phyloP scores from a whole-genome alignment of 2,797 vertebrate species.

The Zenarchopterus dispar region DNA sequence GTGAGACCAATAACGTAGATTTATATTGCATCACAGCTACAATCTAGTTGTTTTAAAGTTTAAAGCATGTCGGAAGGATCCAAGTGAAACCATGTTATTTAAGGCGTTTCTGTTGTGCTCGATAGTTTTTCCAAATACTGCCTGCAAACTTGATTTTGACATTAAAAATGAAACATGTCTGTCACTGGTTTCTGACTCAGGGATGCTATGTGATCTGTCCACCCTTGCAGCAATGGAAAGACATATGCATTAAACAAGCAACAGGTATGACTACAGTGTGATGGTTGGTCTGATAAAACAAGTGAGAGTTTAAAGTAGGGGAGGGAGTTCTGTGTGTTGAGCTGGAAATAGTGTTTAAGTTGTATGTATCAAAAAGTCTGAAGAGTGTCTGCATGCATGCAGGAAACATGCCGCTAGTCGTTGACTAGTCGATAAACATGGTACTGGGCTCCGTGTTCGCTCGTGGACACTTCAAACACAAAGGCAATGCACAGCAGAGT shows the following conservation, averaged over 20 bases:
- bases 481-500: conserved; percentile 96
- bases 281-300: conserved; percentile 68
- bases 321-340: conserved; percentile 46
- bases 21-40: conserved; percentile 3
- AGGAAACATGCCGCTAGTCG: conserved; percentile 83
- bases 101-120: conserved; percentile 2
- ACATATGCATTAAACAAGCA: conserved; percentile 32
- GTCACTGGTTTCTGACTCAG: not conserved
- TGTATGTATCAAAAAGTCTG: conserved; percentile 56
- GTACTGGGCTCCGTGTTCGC: conserved; percentile 95
- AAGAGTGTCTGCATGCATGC: conserved; percentile 62
- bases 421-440: conserved; percentile 95
- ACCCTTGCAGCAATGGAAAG: conserved; percentile 19
- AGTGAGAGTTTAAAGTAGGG: conserved; percentile 34
- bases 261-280: conserved; percentile 61
- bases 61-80: not conserved
- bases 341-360: conserved; percentile 66
- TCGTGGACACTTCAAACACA: conserved; percentile 95
- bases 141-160: not conserved
- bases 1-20: conserved; percentile 1
- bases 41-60: conserved; percentile 5
- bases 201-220: conserved; percentile 7
- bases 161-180: not conserved
- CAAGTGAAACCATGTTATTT: not conserved
- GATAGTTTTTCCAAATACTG: not conserved